phyloP scores from a whole-genome alignment of 2,113 vertebrate genomes.

The Chaenogobius annularis region DNA sequence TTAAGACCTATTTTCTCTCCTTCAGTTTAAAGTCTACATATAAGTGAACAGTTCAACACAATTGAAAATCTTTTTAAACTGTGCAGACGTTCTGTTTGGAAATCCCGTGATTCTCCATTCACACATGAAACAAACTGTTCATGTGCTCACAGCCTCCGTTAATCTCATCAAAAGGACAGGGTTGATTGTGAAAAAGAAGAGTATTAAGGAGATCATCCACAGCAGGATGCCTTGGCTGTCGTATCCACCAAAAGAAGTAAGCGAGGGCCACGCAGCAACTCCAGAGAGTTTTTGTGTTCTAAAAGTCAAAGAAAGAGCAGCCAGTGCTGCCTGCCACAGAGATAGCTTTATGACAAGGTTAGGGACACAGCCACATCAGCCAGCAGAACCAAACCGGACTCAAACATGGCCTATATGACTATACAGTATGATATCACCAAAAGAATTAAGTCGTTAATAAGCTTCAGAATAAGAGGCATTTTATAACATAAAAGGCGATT shows the following conservation, averaged over 20 bases:
- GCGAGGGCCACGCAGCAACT: background rate
- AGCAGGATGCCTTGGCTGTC: background rate
- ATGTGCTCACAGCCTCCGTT: slow-evolving; percentile 15
- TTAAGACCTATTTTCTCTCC: no score
- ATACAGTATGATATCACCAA: no score
- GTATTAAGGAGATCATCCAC: slow-evolving; percentile 24
- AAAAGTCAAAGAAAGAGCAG: slow-evolving; percentile 60
- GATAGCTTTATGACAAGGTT: slow-evolving; percentile 56
- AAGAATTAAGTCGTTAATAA: no score
- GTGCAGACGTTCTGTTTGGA: slow-evolving; percentile 41
- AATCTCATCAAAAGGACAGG: slow-evolving; percentile 20
- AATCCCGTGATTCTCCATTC: slow-evolving; percentile 51
- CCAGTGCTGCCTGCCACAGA: slow-evolving; percentile 27
- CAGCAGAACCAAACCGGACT: background rate
- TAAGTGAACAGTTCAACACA: background rate
- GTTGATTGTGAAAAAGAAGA: slow-evolving; percentile 28
- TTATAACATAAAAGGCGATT: no score
- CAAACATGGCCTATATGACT: no score
- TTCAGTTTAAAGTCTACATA: no score
- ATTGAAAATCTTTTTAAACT: slow-evolving; percentile 57
- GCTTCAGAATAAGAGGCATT: no score
- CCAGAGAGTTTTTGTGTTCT: slow-evolving; percentile 17
- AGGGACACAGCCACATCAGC: slow-evolving; percentile 6
- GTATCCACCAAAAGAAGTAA: background rate
- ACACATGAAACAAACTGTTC: slow-evolving; percentile 45